A percentile compares a stretch with the other conserved stretches of the same genome.
phyloP scores from a whole-genome alignment of 1,140 invertebrate species.

The Sarcophaga peregrina region DNA sequence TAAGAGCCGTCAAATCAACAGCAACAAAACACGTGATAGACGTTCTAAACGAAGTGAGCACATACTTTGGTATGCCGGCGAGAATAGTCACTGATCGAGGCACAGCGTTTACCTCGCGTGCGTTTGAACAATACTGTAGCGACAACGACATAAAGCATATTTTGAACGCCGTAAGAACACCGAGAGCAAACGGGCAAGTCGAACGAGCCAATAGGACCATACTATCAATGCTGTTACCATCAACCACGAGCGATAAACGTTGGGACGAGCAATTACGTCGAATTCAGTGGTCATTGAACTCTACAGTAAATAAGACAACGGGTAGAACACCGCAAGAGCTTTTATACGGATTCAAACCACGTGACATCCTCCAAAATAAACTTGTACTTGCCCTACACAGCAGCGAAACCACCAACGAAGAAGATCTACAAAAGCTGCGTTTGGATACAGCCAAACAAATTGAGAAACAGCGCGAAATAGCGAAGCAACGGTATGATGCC shows the following conservation, averaged over 20 bases:
- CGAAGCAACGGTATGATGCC: background rate
- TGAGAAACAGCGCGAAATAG: background rate
- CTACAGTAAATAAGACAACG: conserved; percentile 32
- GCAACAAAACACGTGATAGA: background rate
- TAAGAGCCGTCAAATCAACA: conserved; percentile 48
- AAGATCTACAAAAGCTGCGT: background rate
- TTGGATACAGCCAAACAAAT: background rate
- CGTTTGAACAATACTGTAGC: conserved; percentile 42
- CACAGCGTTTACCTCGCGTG: conserved; percentile 53
- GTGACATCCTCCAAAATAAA: conserved; percentile 25
- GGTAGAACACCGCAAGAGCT: conserved; percentile 39
- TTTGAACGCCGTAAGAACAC: conserved; percentile 48
- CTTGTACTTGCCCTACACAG: conserved; percentile 16
- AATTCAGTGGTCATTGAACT: conserved; percentile 40
- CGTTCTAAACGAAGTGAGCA: conserved; percentile 36
- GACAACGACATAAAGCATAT: conserved; percentile 47
- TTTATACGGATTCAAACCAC: conserved; percentile 29
- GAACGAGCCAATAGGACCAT: conserved; percentile 49
- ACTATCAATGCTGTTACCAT: background rate
- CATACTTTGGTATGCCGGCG: conserved; percentile 42
- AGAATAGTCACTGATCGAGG: conserved; percentile 61
- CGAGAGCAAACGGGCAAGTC: conserved; percentile 52
- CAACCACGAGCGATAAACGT: conserved; percentile 18
- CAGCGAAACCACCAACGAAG: too few species aligned
- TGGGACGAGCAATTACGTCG: conserved; percentile 30